Base-by-base conservation (phyloP, 1,140 invertebrate genomes). In the Halictus rubicundus region DNA sequence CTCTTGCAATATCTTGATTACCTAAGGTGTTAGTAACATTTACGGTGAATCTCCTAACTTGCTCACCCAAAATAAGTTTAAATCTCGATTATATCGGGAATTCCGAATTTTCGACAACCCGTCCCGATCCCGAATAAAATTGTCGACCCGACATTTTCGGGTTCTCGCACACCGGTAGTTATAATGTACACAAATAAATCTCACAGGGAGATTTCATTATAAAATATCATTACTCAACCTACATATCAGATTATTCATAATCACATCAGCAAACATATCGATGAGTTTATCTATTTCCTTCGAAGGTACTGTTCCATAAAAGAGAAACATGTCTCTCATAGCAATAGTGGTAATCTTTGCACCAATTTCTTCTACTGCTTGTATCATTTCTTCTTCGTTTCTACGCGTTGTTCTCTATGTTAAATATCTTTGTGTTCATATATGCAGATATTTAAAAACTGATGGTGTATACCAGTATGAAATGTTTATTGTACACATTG, bases 241-340 rank as follows among this genome's bases (percentile, higher is more conserved):
- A 88, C 88, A 84, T 68, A 80, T 86, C 37, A 78, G 54, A 78
- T 82, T 81, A 73, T 88, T 85, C 37, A 83, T 32, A n/a, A 85
- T 78, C 64, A 87, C 42, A 59, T 89, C 83, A 16, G 81, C 84
- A n/a, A 88, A 69, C 42, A 88, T 52, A 21, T 87, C 54, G 49
- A 88, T 32, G 5, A 90, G 69, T 65, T 80, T 74, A 23, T 84
- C 69, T 68, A 79, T 52, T 69, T 83, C 42, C 12, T 37, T 65
- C 2, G 78, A 83, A 19, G 78, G 79, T 21, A 76, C 83, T 16
- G 83, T 84, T 61, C 88, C 88, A 76, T 87, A 89, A 75, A 89
- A 88, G n/a, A 89, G 46, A 70, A 89, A 89, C 63, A 82, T 80
- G 63, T 89, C 86, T 70, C 87, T 75, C 74, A 68, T 80, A 10